Evolutionary conservation across 2,113 vertebrate genomes (phyloP), one percentile per base, ranked within the genome.

Genomic region (Forbesichthys agassizii): DNA sequence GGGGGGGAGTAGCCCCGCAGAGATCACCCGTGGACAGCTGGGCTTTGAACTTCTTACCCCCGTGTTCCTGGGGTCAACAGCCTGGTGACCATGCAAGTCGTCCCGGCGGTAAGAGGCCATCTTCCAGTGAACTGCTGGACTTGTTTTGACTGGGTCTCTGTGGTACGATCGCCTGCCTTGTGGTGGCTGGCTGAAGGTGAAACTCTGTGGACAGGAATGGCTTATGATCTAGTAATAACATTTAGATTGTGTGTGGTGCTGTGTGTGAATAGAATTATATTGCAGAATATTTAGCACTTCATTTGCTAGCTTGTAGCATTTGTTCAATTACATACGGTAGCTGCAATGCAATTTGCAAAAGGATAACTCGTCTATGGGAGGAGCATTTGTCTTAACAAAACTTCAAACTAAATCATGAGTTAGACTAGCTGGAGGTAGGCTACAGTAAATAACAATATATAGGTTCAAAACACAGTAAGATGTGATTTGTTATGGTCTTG

Each of bases 21-120:
- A 82, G 86, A 88, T 88, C 85, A 84, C 59, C 68, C 81, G 71
- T 33, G 68, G 84, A 86, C 90, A 91, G 90, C 88, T 91, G 90
- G 84, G 88, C 88, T 88, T 90, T 91, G 90, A 90, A 90, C 86
- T 89, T 82, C 80, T 88, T 88, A 91, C 88, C 88, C 84, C 81
- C 33, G 64, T 33, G 68, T 74, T 86, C 83, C 84, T 66, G 83
- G 79, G 88, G 88, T 91, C 90, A 91, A 84, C 86, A 84, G 88
- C 86, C 85, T 78, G 85, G 85, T 86, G 86, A 84, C 81, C 73
- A 6, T 80, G 59, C 53, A 75, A 87, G 86, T 88, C 86, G 85
- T 9, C 75, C 66, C 82, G 84, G 84, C 81, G 82, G 83, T 74
- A 82, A 88, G 88, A 90, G 80, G 86, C 79, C 74, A 33, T 77